Evolutionary conservation across 2,797 vertebrate species (phyloP), one percentile per base, ranked within the genome.

Genomic region (Phoeniculus purpureus): DNA sequence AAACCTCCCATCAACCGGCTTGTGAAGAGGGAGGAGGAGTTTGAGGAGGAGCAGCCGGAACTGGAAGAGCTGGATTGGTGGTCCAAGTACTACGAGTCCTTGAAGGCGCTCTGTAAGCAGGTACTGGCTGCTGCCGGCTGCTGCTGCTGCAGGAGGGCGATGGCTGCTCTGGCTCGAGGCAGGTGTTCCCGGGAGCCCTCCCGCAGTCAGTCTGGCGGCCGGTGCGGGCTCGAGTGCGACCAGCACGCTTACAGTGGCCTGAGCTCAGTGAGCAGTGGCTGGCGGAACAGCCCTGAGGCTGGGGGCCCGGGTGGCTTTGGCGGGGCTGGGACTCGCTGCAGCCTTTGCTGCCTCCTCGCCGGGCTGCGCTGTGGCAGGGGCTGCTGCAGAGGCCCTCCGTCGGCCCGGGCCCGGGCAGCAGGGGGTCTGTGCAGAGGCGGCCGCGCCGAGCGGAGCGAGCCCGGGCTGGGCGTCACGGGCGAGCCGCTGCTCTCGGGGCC

Each of bases 31-130:
- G 91, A 94, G 13, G 97, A 98, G 67, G 98, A 97, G 81, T 97
- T 99, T 37, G 98, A 99, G 91, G 98, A 99, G 94, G 98, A 99
- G 73, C 94, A 97, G 6, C 98, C 98, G 23, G 99, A 99, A 70
- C 95, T 97, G 23, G 98, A 99, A 89, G 98, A 99, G 93, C 92
- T 99, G 65, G 98, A 99, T 95, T 99, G 99, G 99, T 99, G 99
- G 99, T 99, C 99, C n/a, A 99, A 99, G 92, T 99, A 99, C 92
- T 99, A 99, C 0, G 97, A 98, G 16, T 99, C 98, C 8, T 61
- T 99, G 93, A 98, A 98, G 87, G 98, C 99, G 84, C 81, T 98
- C 60, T 97, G 97, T 92, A 98, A 97, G 85, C 97, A 98, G 97
- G 98, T 98, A 89, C 72, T 74, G n/a, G 52, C 31, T 66, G 70